A percentile compares a stretch with the other conserved stretches of the same genome.
These are phyloP conservation scores for Beris morrisii DNA, from an alignment of 2,888 invertebrate species.

Conservation along the genomic window DNA sequence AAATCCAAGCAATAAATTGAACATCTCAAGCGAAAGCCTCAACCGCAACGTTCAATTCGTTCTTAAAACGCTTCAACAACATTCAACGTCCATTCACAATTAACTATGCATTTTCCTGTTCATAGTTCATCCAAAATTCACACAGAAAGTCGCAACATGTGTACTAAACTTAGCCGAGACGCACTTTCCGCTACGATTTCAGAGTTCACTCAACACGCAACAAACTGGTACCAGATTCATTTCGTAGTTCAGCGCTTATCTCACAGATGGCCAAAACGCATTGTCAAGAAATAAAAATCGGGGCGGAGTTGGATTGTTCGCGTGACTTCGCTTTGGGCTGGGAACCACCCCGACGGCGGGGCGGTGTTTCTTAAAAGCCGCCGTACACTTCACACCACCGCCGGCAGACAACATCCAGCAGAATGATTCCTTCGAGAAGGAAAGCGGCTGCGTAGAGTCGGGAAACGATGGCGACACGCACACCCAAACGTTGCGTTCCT, in stretches of 20 bases:
- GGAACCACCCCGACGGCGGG: slow-evolving; percentile 30
- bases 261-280: slow-evolving; percentile 22
- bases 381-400: slow-evolving; percentile 28
- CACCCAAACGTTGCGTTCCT: neutral
- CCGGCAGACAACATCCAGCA: neutral
- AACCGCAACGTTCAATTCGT: too few relatives aligned
- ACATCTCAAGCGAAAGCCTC: too few relatives aligned
- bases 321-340: neutral
- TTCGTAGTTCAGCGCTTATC: neutral
- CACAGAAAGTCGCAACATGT: too few relatives aligned
- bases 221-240: slow-evolving; percentile 15
- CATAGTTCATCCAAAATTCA: too few relatives aligned
- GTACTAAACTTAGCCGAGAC: slow-evolving; percentile 4
- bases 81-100: too few relatives aligned
- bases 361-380: slow-evolving; percentile 32
- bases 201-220: slow-evolving; percentile 3
- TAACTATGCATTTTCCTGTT: too few relatives aligned
- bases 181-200: neutral
- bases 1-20: too few relatives aligned
- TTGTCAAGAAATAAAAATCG: slow-evolving; percentile 31
- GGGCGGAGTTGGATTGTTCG: slow-evolving; percentile 38
- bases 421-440: neutral
- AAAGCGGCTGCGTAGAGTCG: slow-evolving; percentile 16
- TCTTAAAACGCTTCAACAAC: too few relatives aligned
- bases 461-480: slow-evolving; percentile 14